phyloP scores from a whole-genome alignment of 2,797 vertebrate genomes.

The Peromyscus attwateri region DNA sequence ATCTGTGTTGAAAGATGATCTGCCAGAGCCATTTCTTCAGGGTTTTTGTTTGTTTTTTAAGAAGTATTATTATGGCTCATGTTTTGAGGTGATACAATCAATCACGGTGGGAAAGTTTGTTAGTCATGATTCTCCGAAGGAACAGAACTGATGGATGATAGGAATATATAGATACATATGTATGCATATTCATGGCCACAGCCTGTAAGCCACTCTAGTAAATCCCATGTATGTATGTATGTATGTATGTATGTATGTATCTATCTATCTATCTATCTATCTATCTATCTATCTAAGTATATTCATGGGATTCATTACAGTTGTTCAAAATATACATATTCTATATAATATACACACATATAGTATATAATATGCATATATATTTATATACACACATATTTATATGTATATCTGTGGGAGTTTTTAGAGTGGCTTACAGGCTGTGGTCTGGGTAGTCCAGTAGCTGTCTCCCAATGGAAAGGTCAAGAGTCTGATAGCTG shows the following conservation, averaged over 20 bases:
- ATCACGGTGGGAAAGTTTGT: background rate
- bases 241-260: background rate
- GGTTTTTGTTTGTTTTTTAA: background rate
- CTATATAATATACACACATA: background rate
- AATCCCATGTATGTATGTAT: background rate
- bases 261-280: background rate
- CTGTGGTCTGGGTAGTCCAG: background rate
- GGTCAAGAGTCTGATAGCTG: background rate
- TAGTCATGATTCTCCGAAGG: background rate
- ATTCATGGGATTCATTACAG: background rate
- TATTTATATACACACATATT: background rate
- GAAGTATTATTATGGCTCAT: background rate
- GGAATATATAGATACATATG: background rate
- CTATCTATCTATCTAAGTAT: accelerated
- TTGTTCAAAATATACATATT: background rate
- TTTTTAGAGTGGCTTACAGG: background rate
- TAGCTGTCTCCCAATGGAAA: background rate
- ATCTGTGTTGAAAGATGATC: background rate
- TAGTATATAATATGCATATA: background rate
- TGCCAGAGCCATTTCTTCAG: background rate
- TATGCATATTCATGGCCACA: background rate
- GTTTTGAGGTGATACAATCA: background rate
- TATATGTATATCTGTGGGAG: background rate
- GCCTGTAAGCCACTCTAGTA: background rate
- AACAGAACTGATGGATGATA: background rate